Evolutionary conservation across 2,888 invertebrate species (phyloP).

Genomic region (Nomada fabriciana): DNA sequence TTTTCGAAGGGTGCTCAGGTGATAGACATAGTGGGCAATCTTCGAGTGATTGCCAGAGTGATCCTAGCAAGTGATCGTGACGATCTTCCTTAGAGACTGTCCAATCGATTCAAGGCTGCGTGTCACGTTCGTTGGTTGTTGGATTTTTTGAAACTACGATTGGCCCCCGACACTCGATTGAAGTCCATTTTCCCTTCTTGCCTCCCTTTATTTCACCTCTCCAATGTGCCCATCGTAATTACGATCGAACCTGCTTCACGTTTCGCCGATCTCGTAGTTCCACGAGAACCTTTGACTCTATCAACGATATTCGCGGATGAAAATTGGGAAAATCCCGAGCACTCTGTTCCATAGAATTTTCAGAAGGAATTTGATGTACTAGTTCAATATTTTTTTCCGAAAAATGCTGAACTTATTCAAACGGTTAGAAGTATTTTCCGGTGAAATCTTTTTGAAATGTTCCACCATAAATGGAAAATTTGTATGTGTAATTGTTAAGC

Average conservation of each 20-base stretch:
- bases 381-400: too few species aligned
- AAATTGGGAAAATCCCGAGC: too few species aligned
- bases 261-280: background rate
- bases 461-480: too few species aligned
- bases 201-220: background rate
- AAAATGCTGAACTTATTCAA: too few species aligned
- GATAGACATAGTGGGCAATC: constrained; percentile 36
- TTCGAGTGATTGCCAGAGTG: constrained; percentile 37
- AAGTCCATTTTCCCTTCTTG: background rate
- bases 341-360: background rate
- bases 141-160: constrained; percentile 24
- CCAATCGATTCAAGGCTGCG: background rate
- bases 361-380: too few species aligned
- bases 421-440: too few species aligned
- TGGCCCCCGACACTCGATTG: background rate
- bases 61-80: constrained; percentile 17
- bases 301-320: background rate
- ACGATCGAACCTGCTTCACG: background rate
- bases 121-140: constrained; percentile 24
- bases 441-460: too few species aligned
- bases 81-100: constrained; percentile 9
- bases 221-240: background rate
- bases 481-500: too few species aligned
- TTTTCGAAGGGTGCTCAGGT: constrained; percentile 17
- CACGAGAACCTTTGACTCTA: background rate